Conservation (phyloP, 2,888 invertebrate genomes). For the Melolontha melolontha region DNA sequence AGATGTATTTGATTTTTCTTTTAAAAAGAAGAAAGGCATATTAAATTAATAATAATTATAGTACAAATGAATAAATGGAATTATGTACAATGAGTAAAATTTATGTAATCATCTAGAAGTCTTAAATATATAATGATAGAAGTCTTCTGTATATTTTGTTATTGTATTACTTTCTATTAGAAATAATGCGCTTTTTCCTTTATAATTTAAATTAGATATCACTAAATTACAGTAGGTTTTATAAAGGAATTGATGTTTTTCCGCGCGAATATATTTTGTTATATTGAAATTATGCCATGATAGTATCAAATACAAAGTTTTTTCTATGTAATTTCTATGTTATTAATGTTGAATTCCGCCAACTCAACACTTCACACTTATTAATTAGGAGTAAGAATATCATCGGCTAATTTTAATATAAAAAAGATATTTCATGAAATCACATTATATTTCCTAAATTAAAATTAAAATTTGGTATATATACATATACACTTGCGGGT, state of each 20-base stretch:
- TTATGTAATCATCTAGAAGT: conserved; percentile 4
- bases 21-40: conserved; percentile 20
- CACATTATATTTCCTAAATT: no score
- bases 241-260: conserved; percentile 14
- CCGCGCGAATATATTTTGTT: conserved; percentile 3
- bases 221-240: conserved; percentile 20
- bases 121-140: conserved; percentile 34
- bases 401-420: no score
- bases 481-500: no score
- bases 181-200: conserved; percentile 16
- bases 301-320: neutral
- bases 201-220: conserved; percentile 27
- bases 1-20: conserved; percentile 24
- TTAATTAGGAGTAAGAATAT: neutral
- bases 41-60: conserved; percentile 12
- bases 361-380: neutral
- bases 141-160: conserved; percentile 38
- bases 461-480: no score
- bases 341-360: neutral
- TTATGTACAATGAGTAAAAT: conserved; percentile 40
- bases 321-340: neutral
- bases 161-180: conserved; percentile 30
- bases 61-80: conserved; percentile 34
- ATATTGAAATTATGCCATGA: conserved; percentile 22
- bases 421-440: no score